Conservation (phyloP, 53 echinoderm and acorn worm genomes). For the Stichopus horrens region DNA sequence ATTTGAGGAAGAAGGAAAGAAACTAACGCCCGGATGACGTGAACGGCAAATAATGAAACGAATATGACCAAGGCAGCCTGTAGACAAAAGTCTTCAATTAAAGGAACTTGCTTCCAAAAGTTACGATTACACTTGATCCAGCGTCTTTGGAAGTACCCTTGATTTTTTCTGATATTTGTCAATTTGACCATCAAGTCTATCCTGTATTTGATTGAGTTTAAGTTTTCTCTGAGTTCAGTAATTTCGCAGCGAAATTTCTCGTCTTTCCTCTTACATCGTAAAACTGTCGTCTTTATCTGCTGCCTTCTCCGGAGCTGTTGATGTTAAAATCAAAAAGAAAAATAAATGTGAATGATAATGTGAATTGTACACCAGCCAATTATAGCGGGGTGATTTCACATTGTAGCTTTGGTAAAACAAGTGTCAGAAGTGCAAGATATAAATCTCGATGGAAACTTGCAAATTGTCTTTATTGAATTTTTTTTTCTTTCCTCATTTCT, state of each 20-base stretch:
- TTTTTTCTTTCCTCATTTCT: too few relatives aligned
- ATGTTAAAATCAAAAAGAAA: not conserved
- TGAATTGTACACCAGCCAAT: too few relatives aligned
- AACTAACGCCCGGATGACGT: not conserved
- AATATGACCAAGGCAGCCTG: not conserved
- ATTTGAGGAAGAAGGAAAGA: slow-evolving; percentile 21
- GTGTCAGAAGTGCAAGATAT: too few relatives aligned
- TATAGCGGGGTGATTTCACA: too few relatives aligned
- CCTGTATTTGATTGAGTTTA: not conserved
- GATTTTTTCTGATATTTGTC: not conserved
- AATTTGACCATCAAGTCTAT: not conserved
- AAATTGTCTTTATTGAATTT: too few relatives aligned
- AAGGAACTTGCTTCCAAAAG: not conserved
- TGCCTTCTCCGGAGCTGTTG: slow-evolving; percentile 27
- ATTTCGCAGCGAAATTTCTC: slow-evolving; percentile 21
- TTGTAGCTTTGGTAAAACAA: too few relatives aligned
- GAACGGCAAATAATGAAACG: not conserved
- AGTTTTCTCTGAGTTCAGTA: slow-evolving; percentile 10
- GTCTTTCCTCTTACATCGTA: slow-evolving; percentile 13
- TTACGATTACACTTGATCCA: not conserved
- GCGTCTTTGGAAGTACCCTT: not conserved
- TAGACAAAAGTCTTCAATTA: slow-evolving; percentile 13
- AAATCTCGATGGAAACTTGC: too few relatives aligned
- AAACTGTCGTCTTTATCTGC: slow-evolving; percentile 8
- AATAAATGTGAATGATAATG: not conserved